Conservation (phyloP, 2,888 invertebrate genomes). For the Omphaloscelis lunosa region DNA sequence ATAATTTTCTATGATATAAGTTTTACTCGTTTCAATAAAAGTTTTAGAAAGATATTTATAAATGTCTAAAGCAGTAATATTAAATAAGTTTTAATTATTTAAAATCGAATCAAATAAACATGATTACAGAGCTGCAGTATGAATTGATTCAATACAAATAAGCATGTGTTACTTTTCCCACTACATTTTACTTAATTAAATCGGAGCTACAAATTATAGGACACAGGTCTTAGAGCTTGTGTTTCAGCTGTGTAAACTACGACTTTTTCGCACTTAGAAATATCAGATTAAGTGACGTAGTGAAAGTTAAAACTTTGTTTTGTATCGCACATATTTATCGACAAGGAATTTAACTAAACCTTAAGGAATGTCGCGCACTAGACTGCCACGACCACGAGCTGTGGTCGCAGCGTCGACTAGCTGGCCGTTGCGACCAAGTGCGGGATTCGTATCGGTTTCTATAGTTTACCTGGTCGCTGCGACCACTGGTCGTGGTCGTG, state of each 20-base stretch:
- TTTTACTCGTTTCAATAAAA: slow-evolving; percentile 17
- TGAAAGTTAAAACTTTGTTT: not conserved
- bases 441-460: no score
- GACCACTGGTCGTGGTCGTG: no score
- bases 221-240: not conserved
- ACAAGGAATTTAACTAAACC: not conserved
- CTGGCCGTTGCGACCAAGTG: no score
- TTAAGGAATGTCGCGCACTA: no score
- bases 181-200: not conserved
- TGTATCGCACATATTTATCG: not conserved
- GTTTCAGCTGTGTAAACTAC: not conserved
- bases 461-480: no score
- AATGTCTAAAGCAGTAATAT: slow-evolving; percentile 7
- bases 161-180: not conserved
- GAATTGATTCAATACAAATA: not conserved
- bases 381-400: no score
- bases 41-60: slow-evolving; percentile 14
- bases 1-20: slow-evolving; percentile 22
- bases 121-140: not conserved
- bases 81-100: slow-evolving; percentile 16
- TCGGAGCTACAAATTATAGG: not conserved
- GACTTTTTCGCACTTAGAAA: not conserved
- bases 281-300: not conserved
- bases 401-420: no score
- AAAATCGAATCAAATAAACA: slow-evolving; percentile 1